Conservation (phyloP, 2,888 invertebrate species). For the Meganola albula region DNA sequence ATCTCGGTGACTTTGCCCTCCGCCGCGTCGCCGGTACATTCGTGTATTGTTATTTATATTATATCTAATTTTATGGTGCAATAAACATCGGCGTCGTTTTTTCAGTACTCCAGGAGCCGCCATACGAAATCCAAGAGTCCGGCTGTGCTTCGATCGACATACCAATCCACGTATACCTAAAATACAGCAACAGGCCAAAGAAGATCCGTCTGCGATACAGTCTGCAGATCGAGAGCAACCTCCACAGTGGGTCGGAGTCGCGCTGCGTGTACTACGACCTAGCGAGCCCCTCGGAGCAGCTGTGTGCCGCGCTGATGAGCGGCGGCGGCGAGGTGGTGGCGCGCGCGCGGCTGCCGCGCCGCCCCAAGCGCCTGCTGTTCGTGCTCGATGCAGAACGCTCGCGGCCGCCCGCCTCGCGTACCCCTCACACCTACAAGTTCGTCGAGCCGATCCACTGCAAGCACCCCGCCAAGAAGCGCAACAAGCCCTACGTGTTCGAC, state of each 20-base stretch:
- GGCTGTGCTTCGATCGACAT: constrained; percentile 67
- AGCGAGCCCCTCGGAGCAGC: constrained; percentile 55
- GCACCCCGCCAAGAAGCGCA: constrained; percentile 37
- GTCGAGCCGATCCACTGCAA: constrained; percentile 53
- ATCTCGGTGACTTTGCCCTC: constrained; percentile 39
- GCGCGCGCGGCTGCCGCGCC: constrained; percentile 35
- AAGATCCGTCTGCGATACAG: constrained; percentile 64
- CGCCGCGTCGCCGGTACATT: too few species aligned
- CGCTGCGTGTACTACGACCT: constrained; percentile 66
- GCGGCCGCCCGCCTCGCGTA: constrained; percentile 30
- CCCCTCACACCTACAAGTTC: constrained; percentile 48
- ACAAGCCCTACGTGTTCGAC: constrained; percentile 42
- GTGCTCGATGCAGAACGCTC: constrained; percentile 39
- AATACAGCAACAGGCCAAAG: constrained; percentile 61
- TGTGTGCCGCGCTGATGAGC: constrained; percentile 58
- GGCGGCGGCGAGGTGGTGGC: constrained; percentile 62
- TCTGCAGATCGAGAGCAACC: constrained; percentile 60
- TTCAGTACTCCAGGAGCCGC: constrained; percentile 72
- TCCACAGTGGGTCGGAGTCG: constrained; percentile 54
- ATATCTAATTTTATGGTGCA: constrained; percentile 31
- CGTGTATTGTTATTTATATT: constrained; percentile 18
- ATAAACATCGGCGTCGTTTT: constrained; percentile 31
- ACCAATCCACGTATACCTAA: constrained; percentile 70
- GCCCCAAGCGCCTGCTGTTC: constrained; percentile 40
- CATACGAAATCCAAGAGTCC: constrained; percentile 73